A percentile compares a stretch with the other conserved stretches of the same genome.
These are phyloP conservation scores for roundworm (Caenorhabditis elegans) DNA, from an alignment of 1,140 invertebrate genomes.

Conservation along the genomic window WBcel235 BX284605.5:13569501-13570000, in stretches of 20 bases:
- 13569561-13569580: not conserved
- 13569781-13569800: not conserved
- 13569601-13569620: not conserved
- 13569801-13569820: not conserved
- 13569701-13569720: slow-evolving; percentile 25
- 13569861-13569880: not conserved
- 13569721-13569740: not conserved
- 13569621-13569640: not conserved
- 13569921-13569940: not conserved
- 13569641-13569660: not conserved
- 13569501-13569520: too few relatives aligned
- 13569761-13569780: not conserved
- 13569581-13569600: not conserved
- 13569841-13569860: not conserved
- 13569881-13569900: not conserved
- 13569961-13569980: not conserved
- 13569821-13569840: not conserved
- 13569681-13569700: not conserved
- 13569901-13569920: not conserved
- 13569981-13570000: too few relatives aligned
- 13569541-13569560: too few relatives aligned
- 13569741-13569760: not conserved
- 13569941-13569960: not conserved
- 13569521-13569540: not conserved
- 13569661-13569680: slow-evolving; percentile 19